Conservation (phyloP, 2,888 invertebrate genomes). For the Drosophila subquinaria region DNA sequence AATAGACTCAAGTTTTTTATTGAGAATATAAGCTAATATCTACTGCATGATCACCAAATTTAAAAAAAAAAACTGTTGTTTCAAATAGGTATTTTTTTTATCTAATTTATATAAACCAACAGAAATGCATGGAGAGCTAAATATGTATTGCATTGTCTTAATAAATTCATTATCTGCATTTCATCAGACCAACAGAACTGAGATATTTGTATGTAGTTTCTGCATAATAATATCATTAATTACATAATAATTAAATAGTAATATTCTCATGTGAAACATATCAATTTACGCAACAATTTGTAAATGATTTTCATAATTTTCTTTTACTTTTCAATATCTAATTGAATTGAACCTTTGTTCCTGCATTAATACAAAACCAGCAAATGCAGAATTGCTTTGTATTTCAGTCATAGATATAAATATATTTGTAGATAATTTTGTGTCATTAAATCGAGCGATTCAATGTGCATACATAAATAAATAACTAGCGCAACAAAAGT, state of each 20-base stretch:
- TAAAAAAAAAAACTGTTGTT: not conserved
- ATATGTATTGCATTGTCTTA: not conserved
- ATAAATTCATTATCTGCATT: not conserved
- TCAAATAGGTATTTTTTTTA: not conserved
- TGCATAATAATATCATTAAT: too few species aligned
- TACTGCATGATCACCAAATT: not conserved
- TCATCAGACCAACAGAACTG: not conserved
- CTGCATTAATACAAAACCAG: not conserved
- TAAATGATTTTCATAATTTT: conserved; percentile 2
- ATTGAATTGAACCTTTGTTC: conserved; percentile 13
- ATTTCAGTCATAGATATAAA: conserved; percentile 19
- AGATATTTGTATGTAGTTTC: not conserved
- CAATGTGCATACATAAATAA: conserved; percentile 49
- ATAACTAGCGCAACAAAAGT: conserved; percentile 46
- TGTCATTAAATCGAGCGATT: conserved; percentile 35
- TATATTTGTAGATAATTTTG: conserved; percentile 24
- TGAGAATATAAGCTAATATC: not conserved
- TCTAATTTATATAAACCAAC: not conserved
- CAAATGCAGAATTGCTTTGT: conserved; percentile 23
- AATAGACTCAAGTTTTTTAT: not conserved
- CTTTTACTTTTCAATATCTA: conserved; percentile 3
- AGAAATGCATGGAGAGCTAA: not conserved
- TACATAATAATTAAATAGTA: conserved; percentile 2
- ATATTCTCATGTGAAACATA: not conserved
- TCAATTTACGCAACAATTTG: not conserved